These are phyloP conservation scores for Callionymus lyra DNA, from an alignment of 2,113 vertebrate species.

Conservation along the genomic window DNA sequence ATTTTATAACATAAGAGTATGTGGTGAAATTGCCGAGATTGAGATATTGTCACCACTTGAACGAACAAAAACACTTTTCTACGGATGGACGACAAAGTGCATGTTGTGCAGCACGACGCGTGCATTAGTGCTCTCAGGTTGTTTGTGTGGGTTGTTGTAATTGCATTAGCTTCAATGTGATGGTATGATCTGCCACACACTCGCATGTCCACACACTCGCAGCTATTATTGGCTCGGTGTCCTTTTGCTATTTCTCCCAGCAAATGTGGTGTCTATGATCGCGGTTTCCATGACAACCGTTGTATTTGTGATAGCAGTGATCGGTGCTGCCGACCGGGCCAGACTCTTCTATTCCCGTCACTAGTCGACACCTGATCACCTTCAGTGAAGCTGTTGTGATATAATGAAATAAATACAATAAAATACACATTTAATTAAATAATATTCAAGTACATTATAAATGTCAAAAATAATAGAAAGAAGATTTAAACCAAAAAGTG, in stretches of 20 bases:
- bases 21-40: no score
- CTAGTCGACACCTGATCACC: conserved; percentile 60
- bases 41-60: no score
- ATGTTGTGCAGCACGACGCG: neutral
- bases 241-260: conserved; percentile 62
- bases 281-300: conserved; percentile 73
- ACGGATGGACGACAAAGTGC: no score
- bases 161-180: conserved; percentile 38
- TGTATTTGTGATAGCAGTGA: conserved; percentile 70
- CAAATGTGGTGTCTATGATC: conserved; percentile 68
- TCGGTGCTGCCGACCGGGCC: conserved; percentile 66
- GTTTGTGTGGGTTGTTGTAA: conserved; percentile 42
- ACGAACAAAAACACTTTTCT: no score
- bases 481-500: no score
- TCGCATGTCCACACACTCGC: conserved; percentile 21
- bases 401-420: no score
- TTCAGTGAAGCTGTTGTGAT: conserved; percentile 9
- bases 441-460: no score
- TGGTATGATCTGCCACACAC: conserved; percentile 28
- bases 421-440: no score
- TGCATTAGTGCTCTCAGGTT: conserved; percentile 26
- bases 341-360: conserved; percentile 74
- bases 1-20: no score
- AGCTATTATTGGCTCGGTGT: conserved; percentile 48
- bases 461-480: no score